Evolutionary conservation across 2,888 invertebrate genomes (phyloP), one percentile per base, ranked within the genome.

Genomic region (Limnephilus lunatus): DNA sequence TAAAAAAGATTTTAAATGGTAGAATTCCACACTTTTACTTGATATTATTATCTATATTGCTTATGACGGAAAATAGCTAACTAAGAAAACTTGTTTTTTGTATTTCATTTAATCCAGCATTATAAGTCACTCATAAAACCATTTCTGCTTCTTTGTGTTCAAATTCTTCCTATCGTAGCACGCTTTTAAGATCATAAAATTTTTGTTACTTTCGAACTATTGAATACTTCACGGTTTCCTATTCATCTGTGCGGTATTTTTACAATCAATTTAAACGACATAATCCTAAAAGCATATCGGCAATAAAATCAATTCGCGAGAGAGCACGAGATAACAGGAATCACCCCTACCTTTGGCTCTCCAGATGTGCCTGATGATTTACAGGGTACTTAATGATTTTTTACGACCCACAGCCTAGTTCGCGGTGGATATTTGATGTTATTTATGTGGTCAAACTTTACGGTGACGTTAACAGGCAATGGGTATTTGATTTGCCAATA

Each of bases 391-490:
- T 25, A 83, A 83, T n/a, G 68, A 9, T 9, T 25, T 68, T 83
- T 83, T 83, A 68, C 68, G 68, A 68, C n/a, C 68, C 1, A 35
- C 83, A 35, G 83, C 83, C 35, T n/a, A 35, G 35, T 83, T 83
- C 35, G 25, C 32, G 82, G 82, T 19, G 35, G 68, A 68, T 68
- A 68, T 68, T 68, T 25, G 68, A 68, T 68, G 83, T 83, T 83
- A 83, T 83, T 83, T 35, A 83, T 83, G 83, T 83, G 83, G 83
- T 83, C 83, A 83, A 83, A 83, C 83, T 83, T 83, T 35, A 83
- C 83, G 35, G 83, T 83, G 83, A 83, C 83, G 83, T 83, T 83
- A 83, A 83, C 83, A 83, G n/a, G 35, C 83, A 35, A 35, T 83
- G 83, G 35, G 83, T 15, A 83, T 83, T 25, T 83, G 32, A 83